A percentile compares a stretch with the other conserved stretches of the same genome.
phyloP scores from a whole-genome alignment of 2,113 vertebrate genomes.

The Gallinago undulata region DNA sequence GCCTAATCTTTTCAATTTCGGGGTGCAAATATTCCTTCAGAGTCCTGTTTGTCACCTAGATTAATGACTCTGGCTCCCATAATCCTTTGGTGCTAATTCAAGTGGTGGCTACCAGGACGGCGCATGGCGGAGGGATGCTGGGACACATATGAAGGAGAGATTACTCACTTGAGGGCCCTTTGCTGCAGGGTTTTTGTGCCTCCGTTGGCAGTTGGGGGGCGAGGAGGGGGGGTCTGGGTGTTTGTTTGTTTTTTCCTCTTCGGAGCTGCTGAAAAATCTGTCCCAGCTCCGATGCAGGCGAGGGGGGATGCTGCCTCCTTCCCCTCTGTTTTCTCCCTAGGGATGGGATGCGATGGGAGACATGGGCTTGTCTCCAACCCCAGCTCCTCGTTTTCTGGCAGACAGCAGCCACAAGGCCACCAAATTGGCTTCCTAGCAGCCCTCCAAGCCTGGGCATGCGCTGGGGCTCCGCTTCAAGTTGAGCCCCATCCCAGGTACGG shows the following conservation, averaged over 20 bases:
- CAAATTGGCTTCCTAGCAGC: background rate
- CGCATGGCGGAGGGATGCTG: constrained; percentile 80
- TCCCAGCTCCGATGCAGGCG: rapidly evolving
- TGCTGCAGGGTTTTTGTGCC: constrained; percentile 14
- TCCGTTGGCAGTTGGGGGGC: background rate
- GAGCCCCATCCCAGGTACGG: rapidly evolving
- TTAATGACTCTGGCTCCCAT: constrained; percentile 98
- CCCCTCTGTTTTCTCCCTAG: background rate
- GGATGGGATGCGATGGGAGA: rapidly evolving
- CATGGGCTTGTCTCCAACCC: rapidly evolving
- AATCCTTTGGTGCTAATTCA: constrained; percentile 99
- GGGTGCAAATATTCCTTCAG: constrained; percentile 99
- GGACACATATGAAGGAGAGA: constrained; percentile 83
- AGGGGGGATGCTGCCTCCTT: rapidly evolving
- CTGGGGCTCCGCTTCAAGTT: rapidly evolving
- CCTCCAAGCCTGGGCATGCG: rapidly evolving
- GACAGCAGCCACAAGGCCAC: background rate
- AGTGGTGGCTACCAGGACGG: constrained; percentile 88
- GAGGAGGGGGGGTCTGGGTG: background rate
- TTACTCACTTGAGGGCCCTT: constrained; percentile 76
- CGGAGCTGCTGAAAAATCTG: background rate
- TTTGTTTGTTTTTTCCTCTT: background rate
- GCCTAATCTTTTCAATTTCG: constrained; percentile 99
- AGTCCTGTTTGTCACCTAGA: constrained; percentile 99
- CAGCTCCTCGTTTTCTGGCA: rapidly evolving